These are phyloP conservation scores for Listronotus oregonensis DNA, from an alignment of 1,140 invertebrate genomes.

Conservation along the genomic window DNA sequence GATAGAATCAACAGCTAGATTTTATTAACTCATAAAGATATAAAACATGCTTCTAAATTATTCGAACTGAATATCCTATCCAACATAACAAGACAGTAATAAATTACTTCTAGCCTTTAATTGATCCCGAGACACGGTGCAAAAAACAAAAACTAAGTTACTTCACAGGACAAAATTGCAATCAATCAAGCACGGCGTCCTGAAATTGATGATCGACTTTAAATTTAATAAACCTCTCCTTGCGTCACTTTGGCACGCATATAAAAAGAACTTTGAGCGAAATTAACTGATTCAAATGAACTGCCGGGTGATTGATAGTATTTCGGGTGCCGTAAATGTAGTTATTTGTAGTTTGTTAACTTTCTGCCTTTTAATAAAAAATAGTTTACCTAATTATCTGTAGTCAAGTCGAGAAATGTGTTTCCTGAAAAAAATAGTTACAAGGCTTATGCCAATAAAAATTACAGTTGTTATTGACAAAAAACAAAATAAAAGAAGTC, in stretches of 20 bases:
- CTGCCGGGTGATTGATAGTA: constrained; percentile 24
- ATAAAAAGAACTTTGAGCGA: constrained; percentile 29
- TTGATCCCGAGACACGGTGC: constrained; percentile 11
- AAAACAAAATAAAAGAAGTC: too few species aligned
- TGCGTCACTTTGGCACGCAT: constrained; percentile 38
- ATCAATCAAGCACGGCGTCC: constrained; percentile 24
- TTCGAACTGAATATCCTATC: not conserved
- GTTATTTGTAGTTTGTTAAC: constrained; percentile 2
- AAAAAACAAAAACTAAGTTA: constrained; percentile 20
- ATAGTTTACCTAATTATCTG: too few species aligned
- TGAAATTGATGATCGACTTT: constrained; percentile 36
- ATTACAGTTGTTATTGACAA: too few species aligned
- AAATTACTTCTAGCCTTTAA: constrained; percentile 11
- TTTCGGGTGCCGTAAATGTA: not conserved
- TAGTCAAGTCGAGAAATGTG: too few species aligned
- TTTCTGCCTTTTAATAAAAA: not conserved
- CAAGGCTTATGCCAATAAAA: too few species aligned
- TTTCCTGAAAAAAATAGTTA: too few species aligned
- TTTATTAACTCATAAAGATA: too few species aligned
- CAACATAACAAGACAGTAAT: constrained; percentile 6
- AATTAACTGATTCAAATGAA: constrained; percentile 40
- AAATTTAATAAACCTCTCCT: constrained; percentile 35
- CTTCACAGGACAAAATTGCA: constrained; percentile 28
- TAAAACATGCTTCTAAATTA: too few species aligned
- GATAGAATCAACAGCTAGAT: too few species aligned